Base-by-base conservation (phyloP, 2,888 invertebrate species). In the Hedya salicella region DNA sequence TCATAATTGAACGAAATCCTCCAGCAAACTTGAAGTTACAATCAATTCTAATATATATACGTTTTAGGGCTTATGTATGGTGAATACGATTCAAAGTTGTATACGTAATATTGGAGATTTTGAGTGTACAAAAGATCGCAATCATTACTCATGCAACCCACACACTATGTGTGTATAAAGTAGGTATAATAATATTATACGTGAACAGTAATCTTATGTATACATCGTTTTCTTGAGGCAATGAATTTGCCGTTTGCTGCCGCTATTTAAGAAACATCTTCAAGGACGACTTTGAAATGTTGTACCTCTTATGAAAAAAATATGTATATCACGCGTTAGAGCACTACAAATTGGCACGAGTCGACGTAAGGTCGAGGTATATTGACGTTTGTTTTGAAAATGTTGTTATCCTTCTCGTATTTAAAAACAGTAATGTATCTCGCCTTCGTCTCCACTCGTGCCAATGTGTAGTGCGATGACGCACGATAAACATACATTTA, bases 81-180 rank as follows among this genome's bases (percentile, higher is more conserved):
- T 9, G 30, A 16, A 56, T 30, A 56, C 5, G 42, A 11, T 16
- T 17, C 19, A 44, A 40, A 44, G n/a, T 30, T 40, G 21, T 30
- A 3, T 17, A 44, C 1, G 9, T 30, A 8, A 25, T 42, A 44
- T 42, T 44, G 42, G 42, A 42, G 30, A 25, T 25, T 3, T 17
- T 13, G 25, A 44, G 16, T 8, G 3, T n/a, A 13, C 21, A 9
- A 53, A 30, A 21, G 46, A 60, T 70, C 76, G 76, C 72, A 70
- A 74, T 66, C 76, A 83, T 83, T 80, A 78, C 75, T 79, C 80
- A 82, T 74, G 71, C 78, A 71, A 73, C 82, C 79, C 76, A 83
- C 82, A 76, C 79, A 62, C 73, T 76, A 44, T 42, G 46, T 53
- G 50, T 36, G 50, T 32, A n/a, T n/a, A 21, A 39, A 52, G 30